Evolutionary conservation across 2,888 invertebrate genomes (phyloP), one percentile per base, ranked within the genome.

Genomic region (Leistus spinibarbis): DNA sequence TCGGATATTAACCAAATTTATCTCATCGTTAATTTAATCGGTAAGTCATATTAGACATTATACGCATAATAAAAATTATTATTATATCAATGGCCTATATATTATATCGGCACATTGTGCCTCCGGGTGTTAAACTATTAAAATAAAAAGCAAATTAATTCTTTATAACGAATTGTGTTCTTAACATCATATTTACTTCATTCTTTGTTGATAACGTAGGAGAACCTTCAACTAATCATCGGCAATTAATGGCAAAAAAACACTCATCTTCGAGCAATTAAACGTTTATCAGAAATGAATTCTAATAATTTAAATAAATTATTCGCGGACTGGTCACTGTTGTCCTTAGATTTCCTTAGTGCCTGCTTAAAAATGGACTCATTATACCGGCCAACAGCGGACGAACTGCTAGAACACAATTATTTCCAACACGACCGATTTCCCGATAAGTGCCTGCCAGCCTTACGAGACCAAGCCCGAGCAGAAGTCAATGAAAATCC

Each of bases 1-100:
- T 95, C 95, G 0, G 96, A 96, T 83, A 93, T 96, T 71, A 96
- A 96, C 83, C 96, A 96, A 82, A 87, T 96, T 0, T 94, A 92
- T 80, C 90, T 93, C 78, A 95, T 96, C 77, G 92, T 93, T 54
- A 92, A 91, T 85, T 4, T 60, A 19, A 60, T 60, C 3, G 60
- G 60, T 60, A 60, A 10, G 60, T 60, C 19, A 19, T 19, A 22
- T 19, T 19, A 56, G 19, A 16, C 13, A 57, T 57, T 57, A 57
- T 57, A n/a, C n/a, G n/a, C n/a, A n/a, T n/a, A n/a, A n/a, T n/a
- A n/a, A n/a, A n/a, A n/a, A n/a, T n/a, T n/a, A n/a, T n/a, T n/a
- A n/a, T n/a, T n/a, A n/a, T n/a, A n/a, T n/a, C n/a, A n/a, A n/a
- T n/a, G n/a, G n/a, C n/a, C n/a, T n/a, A n/a, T n/a, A n/a, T n/a